Base-by-base conservation (phyloP, 2,888 invertebrate genomes). In the Timema cristinae region DNA sequence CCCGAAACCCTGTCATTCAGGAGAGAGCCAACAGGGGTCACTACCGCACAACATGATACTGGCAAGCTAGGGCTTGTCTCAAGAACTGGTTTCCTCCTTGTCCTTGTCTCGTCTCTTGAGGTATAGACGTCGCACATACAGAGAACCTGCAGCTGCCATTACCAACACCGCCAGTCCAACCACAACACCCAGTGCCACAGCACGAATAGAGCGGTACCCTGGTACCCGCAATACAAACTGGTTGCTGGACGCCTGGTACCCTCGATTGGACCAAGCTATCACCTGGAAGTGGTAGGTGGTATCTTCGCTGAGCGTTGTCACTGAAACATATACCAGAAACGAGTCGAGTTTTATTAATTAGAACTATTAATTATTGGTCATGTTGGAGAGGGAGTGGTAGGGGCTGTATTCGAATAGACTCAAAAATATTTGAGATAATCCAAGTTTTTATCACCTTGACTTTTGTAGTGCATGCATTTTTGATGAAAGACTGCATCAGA, bases 281-380 rank as follows among this genome's bases (percentile, higher is more conserved):
- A 95, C 91, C 82, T 91, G 90, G 78, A 94, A 90, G 78, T 87
- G 86, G 81, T 94, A 94, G 69, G 84, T 86, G 77, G 85, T 87
- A 76, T 93, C 93, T 79, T 93, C 93, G 77, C 88, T 87, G 76
- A 93, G 84, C 75, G 86, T 86, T 77, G 87, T 86, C 76, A 94
- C 90, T 89, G 85, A 68, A 82, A 82, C 70, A 11, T n/a, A 8
- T 11, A 7, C 68, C 68, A 54, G 11, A 54, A 32, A 32, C 32
- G 32, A 32, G 32, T 32, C 32, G 32, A 32, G 4, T 32, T 1
- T 1, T 32, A 32, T 32, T 32, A 32, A 32, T 32, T 32, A 32
- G 32, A 32, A 32, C 2, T 32, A 4, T 32, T 32, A 1, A 32
- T 32, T 32, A 32, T 32, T 32, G 32, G 32, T 32, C 32, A 32